A percentile compares a stretch with the other conserved stretches of the same genome.
These are phyloP conservation scores for Luperina nickerlii DNA, from an alignment of 2,888 invertebrate species.

Conservation along the genomic window DNA sequence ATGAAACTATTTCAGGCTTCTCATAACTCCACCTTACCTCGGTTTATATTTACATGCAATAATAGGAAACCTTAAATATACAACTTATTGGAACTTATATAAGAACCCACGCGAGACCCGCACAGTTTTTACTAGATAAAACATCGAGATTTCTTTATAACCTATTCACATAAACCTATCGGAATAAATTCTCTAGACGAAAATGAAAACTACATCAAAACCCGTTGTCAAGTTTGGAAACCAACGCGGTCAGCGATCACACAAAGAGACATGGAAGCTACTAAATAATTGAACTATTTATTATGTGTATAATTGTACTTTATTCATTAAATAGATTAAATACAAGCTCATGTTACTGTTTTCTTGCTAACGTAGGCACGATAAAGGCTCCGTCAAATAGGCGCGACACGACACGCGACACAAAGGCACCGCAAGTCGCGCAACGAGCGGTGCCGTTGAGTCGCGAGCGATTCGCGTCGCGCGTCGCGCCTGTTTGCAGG, in stretches of 20 bases:
- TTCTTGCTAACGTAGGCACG: background rate
- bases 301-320: background rate
- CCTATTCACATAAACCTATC: background rate
- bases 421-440: no score
- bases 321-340: background rate
- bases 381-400: no score
- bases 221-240: background rate
- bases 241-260: background rate
- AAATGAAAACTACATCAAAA: background rate
- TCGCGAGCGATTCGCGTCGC: no score
- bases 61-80: no score
- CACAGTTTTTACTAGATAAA: no score
- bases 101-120: no score
- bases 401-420: no score
- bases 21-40: no score
- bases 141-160: background rate
- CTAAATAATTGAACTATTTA: background rate
- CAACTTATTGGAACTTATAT: no score
- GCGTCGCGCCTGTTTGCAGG: no score
- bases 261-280: background rate
- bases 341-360: background rate
- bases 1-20: background rate
- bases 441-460: no score
- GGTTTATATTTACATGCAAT: background rate
- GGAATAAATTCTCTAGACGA: background rate